These are phyloP conservation scores for Paralvinella palmiformis DNA, from an alignment of 1,140 invertebrate genomes.

Conservation along the genomic window DNA sequence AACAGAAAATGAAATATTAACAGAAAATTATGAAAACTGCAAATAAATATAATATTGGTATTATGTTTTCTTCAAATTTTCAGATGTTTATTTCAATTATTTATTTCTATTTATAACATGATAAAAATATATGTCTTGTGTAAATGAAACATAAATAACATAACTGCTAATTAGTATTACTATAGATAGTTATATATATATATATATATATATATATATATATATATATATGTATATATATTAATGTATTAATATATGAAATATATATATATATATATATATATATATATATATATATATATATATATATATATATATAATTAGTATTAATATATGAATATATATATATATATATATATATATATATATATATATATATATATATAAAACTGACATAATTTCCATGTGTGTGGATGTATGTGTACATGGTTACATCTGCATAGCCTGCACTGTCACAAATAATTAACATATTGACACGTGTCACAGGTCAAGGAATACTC, in stretches of 20 bases:
- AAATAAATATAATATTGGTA: no score
- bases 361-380: background rate
- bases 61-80: no score
- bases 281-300: background rate
- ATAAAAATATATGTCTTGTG: no score
- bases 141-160: no score
- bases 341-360: constrained; percentile 6
- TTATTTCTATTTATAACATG: no score
- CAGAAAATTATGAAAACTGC: no score
- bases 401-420: background rate
- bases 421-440: background rate
- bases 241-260: background rate
- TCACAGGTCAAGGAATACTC: background rate
- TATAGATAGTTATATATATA: no score
- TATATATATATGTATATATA: background rate
- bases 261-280: constrained; percentile 6
- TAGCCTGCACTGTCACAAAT: background rate
- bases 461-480: background rate
- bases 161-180: no score
- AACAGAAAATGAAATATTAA: no score
- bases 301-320: constrained; percentile 2
- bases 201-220: background rate
- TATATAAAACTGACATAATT: background rate
- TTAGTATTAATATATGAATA: no score
- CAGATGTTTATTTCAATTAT: no score